These are phyloP conservation scores for Oasisia sp. DNA, from an alignment of 2,888 invertebrate genomes.

Conservation along the genomic window DNA sequence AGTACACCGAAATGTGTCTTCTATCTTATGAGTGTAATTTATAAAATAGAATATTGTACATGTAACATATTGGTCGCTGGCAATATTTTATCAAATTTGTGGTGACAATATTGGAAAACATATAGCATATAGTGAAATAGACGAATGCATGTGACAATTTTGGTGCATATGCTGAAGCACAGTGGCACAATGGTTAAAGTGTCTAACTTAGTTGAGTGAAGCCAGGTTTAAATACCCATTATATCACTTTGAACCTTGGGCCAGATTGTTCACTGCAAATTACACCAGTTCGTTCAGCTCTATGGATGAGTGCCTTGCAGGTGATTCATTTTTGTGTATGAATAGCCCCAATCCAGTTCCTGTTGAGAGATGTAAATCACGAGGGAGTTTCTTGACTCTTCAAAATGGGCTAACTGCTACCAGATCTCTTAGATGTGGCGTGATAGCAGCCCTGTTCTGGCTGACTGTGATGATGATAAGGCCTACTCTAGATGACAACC, in stretches of 20 bases:
- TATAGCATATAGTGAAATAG: not conserved
- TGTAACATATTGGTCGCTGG: not conserved
- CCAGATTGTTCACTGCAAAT: no score
- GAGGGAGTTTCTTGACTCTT: not conserved
- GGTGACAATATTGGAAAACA: not conserved
- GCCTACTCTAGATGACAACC: no score
- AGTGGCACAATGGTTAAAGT: no score
- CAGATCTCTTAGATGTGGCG: not conserved
- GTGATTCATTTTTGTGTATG: no score
- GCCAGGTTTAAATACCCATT: no score
- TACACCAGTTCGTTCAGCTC: no score
- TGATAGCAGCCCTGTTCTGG: not conserved
- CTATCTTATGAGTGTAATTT: not conserved
- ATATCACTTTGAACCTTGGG: no score
- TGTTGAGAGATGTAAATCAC: not conserved
- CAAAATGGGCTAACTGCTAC: not conserved
- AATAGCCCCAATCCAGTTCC: not conserved
- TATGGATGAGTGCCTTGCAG: no score
- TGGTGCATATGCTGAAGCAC: no score
- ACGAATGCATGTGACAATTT: not conserved
- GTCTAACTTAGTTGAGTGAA: no score
- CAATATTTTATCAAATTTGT: not conserved
- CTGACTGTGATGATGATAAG: not conserved
- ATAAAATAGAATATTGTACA: not conserved
- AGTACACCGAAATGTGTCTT: constrained; percentile 38